phyloP scores from a whole-genome alignment of 2,888 invertebrate genomes.

The Meteorus colon region DNA sequence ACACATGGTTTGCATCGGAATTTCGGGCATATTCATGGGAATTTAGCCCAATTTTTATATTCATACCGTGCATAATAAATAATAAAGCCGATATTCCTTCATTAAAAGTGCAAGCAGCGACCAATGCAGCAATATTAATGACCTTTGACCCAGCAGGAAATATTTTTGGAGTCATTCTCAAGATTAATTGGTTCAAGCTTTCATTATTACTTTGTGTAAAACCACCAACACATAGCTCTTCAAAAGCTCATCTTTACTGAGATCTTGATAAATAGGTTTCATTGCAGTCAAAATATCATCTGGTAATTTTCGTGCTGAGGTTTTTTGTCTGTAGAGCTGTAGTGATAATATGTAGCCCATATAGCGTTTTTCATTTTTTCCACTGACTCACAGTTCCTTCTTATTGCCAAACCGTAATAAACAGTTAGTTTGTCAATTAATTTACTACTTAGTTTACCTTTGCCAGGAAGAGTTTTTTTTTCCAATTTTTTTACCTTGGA shows the following conservation, averaged over 20 bases:
- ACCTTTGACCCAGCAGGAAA: constrained; percentile 42
- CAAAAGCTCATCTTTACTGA: too few relatives aligned
- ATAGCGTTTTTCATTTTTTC: constrained; percentile 48
- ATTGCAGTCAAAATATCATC: constrained; percentile 43
- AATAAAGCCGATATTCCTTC: constrained; percentile 55
- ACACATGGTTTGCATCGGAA: constrained; percentile 40
- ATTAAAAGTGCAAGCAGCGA: constrained; percentile 57
- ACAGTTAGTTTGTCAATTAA: constrained; percentile 42
- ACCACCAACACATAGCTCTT: constrained; percentile 41
- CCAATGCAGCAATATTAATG: constrained; percentile 49
- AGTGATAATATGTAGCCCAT: constrained; percentile 54
- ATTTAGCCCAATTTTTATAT: neutral
- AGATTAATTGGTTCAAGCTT: constrained; percentile 46
- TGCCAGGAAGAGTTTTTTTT: constrained; percentile 38
- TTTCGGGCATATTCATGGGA: neutral
- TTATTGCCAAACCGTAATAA: constrained; percentile 45
- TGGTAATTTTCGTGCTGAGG: constrained; percentile 51
- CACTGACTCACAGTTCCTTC: constrained; percentile 46
- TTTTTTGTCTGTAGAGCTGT: constrained; percentile 53
- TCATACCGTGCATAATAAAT: constrained; percentile 33
- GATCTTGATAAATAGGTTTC: constrained; percentile 39
- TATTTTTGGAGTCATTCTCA: constrained; percentile 48
- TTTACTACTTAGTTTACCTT: constrained; percentile 41
- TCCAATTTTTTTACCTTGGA: constrained; percentile 23
- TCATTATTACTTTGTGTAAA: constrained; percentile 50